Base-by-base conservation (phyloP, 2,888 invertebrate genomes). In the Diarsia rubi region DNA sequence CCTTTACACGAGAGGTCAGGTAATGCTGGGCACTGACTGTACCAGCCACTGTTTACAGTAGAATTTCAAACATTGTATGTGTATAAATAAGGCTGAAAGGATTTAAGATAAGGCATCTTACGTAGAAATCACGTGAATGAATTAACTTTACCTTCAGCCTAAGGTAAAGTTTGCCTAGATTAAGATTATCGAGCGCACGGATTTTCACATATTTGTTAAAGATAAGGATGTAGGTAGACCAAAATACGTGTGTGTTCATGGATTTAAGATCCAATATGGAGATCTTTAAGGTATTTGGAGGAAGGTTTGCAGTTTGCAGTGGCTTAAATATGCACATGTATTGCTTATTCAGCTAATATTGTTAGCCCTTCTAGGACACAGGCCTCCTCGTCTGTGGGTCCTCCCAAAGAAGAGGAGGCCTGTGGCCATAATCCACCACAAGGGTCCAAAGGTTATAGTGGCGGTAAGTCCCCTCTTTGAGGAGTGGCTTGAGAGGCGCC, bases 131-230 rank as follows among this genome's bases (percentile, higher is more conserved):
- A 83, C 87, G 86, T 79, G 85, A 68, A 68, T 62, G 68, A 77
- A 77, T 81, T 72, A 73, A 65, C 52, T 11, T 78, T 65, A 63
- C 87, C 85, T 78, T 84, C 86, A 19, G 12, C 8, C 11, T 70
- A 19, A 70, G 47, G 67, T 67, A 70, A 67, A 47, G 75, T 86
- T 78, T 73, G 71, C 81, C 19, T 57, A 75, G 84, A 85, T 85
- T 86, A 82, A 52, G 79, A 87, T 86, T 64, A 86, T 75, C 75
- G 76, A 73, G 69, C 69, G 68, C 45, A 69, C 77, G 74, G 74
- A 85, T 87, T 85, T 87, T 85, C 72, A 70, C 21, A 85, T 82
- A 69, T 82, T 81, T 84, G 69, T 27, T 37, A 0, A 27, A 78
- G 84, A 81, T 81, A 84, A 37, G 16, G 11, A 16, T 45, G 59